Conservation (phyloP, 2,888 invertebrate species). For the Galerucella pusilla region DNA sequence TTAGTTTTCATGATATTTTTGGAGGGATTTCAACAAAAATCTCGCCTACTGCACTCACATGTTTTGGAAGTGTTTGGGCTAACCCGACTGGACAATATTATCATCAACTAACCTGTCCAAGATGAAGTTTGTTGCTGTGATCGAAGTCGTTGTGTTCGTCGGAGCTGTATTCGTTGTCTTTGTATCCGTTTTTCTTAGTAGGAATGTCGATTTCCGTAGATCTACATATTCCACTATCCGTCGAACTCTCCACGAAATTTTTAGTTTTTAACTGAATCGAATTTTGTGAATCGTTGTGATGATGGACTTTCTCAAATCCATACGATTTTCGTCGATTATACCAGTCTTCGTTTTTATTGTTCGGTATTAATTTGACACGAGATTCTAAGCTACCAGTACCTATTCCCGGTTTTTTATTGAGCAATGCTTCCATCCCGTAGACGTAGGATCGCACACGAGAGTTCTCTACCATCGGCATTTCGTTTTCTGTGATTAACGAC, state of each 20-base stretch:
- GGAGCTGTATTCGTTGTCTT: slow-evolving; percentile 39
- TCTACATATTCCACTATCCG: slow-evolving; percentile 81
- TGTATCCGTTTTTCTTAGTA: slow-evolving; percentile 43
- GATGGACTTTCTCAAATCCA: slow-evolving; percentile 71
- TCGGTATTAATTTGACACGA: slow-evolving; percentile 60
- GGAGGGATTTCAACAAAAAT: too few relatives aligned
- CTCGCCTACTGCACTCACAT: too few relatives aligned
- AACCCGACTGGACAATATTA: too few relatives aligned
- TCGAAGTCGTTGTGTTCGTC: slow-evolving; percentile 48
- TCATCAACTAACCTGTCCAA: slow-evolving; percentile 45
- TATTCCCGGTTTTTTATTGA: slow-evolving; percentile 57
- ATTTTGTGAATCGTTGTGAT: slow-evolving; percentile 52
- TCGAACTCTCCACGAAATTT: slow-evolving; percentile 77
- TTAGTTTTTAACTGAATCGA: slow-evolving; percentile 64
- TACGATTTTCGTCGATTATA: slow-evolving; percentile 81
- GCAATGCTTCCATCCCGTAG: slow-evolving; percentile 64
- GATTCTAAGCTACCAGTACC: slow-evolving; percentile 67
- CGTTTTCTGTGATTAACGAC: slow-evolving; percentile 32
- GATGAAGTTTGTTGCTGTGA: slow-evolving; percentile 41
- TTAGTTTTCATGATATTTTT: too few relatives aligned
- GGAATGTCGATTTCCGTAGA: slow-evolving; percentile 73
- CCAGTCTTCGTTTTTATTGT: slow-evolving; percentile 72
- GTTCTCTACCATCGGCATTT: slow-evolving; percentile 43
- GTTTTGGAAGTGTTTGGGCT: too few relatives aligned
- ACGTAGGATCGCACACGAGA: slow-evolving; percentile 64